Conservation (phyloP, 1,140 invertebrate genomes). For the Leucophenga varia region DNA sequence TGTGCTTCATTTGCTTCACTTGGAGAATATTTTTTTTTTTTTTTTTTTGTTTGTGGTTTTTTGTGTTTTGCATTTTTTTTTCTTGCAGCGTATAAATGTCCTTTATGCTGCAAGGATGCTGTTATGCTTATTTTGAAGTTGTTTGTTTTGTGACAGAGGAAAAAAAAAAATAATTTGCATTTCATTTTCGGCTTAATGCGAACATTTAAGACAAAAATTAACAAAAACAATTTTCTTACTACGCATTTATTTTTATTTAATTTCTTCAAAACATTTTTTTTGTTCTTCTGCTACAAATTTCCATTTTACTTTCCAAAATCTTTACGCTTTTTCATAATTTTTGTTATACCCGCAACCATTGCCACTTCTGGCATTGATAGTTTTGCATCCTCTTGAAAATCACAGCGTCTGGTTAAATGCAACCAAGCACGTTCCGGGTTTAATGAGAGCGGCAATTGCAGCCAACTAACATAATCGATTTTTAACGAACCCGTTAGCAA, state of each 20-base stretch:
- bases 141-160: too few relatives aligned
- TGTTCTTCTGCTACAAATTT: neutral
- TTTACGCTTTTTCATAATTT: constrained; percentile 50
- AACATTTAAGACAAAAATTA: too few relatives aligned
- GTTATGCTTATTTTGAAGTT: too few relatives aligned
- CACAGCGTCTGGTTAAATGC: constrained; percentile 59
- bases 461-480: constrained; percentile 60
- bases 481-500: constrained; percentile 59
- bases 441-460: constrained; percentile 61
- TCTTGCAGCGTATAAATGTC: too few relatives aligned
- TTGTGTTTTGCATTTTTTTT: too few relatives aligned
- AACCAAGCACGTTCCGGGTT: constrained; percentile 60
- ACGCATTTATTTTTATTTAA: too few relatives aligned
- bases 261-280: neutral
- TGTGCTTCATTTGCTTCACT: too few relatives aligned
- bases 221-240: neutral
- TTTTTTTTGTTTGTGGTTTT: too few relatives aligned
- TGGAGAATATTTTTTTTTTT: too few relatives aligned
- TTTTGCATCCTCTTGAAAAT: constrained; percentile 58
- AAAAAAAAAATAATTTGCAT: too few relatives aligned
- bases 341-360: constrained; percentile 52
- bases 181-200: too few relatives aligned
- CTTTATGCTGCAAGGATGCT: too few relatives aligned
- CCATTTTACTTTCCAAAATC: constrained; percentile 37
- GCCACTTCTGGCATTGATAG: constrained; percentile 52